Base-by-base conservation (phyloP, 2,888 invertebrate genomes). In the Pseudococcus jackbeardsleyi region DNA sequence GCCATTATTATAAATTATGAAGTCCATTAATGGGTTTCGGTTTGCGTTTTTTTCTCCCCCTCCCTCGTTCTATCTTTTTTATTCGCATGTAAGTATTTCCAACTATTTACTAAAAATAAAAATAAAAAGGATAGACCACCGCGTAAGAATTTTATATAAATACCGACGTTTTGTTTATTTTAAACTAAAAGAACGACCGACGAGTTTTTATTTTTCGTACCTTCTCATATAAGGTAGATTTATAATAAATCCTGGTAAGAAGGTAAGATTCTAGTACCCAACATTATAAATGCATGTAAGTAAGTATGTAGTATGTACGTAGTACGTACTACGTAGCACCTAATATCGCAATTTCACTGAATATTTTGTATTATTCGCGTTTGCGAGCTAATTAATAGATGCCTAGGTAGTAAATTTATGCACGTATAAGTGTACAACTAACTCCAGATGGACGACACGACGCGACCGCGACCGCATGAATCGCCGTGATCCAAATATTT, bases 1-100 rank as follows among this genome's bases (percentile, higher is more conserved):
- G 59, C 85, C 85, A 85, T 85, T 59, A 85, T 85, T 84, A 82
- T 82, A 82, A 82, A 82, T 82, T 82, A 82, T 82, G 79, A 82
- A 82, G n/a, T 46, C 79, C 46, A 82, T 82, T 82, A 82, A 82
- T 82, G 46, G 79, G 79, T 82, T 46, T 82, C 79, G n/a, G 46
- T 19, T 82, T 46, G 79, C 79, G 46, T 82, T 82, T 19, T 39
- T 82, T 19, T 33, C 15, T 72, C 33, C 9, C 33, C 72, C 17
- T 33, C 72, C 33, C 33, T 33, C 6, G 42, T 42, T 33, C 33
- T 15, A 33, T 33, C 17, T 72, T 72, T 72, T 54, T 54, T 54
- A 54, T 54, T 15, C 54, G 54, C 54, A 26, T 26, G 15, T 26
- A 26, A 72, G 72, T 33, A 33, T 72, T 72, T 72, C 33, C 72